These are phyloP conservation scores for Aethes cnicana DNA, from an alignment of 2,888 invertebrate species.

Conservation along the genomic window DNA sequence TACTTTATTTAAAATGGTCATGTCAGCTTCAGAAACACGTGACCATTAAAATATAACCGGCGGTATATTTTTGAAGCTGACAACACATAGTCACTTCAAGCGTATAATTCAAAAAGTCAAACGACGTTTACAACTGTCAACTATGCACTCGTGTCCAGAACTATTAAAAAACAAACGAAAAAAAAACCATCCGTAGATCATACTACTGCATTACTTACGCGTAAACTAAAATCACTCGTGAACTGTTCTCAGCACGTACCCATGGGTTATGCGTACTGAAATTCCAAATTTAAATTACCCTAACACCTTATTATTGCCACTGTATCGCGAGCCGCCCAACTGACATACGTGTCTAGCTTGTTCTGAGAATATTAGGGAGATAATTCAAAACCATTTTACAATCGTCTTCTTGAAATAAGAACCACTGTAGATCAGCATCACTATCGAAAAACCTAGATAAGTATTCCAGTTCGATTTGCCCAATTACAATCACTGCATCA, in stretches of 20 bases:
- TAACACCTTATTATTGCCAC: slow-evolving; percentile 29
- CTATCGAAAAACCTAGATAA: no score
- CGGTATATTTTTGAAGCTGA: slow-evolving; percentile 52
- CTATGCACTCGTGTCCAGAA: slow-evolving; percentile 28
- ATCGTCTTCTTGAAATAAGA: no score
- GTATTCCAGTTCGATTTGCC: no score
- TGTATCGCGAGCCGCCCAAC: not conserved
- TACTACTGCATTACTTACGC: slow-evolving; percentile 43
- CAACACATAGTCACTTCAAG: slow-evolving; percentile 43
- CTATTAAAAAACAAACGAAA: slow-evolving; percentile 31
- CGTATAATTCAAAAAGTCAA: slow-evolving; percentile 37
- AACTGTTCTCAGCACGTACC: slow-evolving; percentile 18
- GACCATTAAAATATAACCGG: not conserved
- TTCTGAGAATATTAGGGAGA: no score
- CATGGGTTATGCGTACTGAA: slow-evolving; percentile 17
- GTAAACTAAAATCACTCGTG: slow-evolving; percentile 30
- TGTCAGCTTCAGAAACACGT: slow-evolving; percentile 53
- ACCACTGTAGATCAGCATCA: no score
- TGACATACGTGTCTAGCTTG: no score
- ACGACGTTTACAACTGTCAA: slow-evolving; percentile 29
- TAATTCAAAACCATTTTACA: no score
- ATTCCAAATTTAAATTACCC: slow-evolving; percentile 25
- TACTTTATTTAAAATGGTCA: slow-evolving; percentile 47
- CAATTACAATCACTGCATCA: no score
- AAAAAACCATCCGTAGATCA: slow-evolving; percentile 34